Percentiles rank a stretch among this genome's conserved stretches.
These are phyloP conservation scores for Hydrochoerus hydrochaeris DNA, from an alignment of 2,113 vertebrate genomes.

Conservation along the genomic window DNA sequence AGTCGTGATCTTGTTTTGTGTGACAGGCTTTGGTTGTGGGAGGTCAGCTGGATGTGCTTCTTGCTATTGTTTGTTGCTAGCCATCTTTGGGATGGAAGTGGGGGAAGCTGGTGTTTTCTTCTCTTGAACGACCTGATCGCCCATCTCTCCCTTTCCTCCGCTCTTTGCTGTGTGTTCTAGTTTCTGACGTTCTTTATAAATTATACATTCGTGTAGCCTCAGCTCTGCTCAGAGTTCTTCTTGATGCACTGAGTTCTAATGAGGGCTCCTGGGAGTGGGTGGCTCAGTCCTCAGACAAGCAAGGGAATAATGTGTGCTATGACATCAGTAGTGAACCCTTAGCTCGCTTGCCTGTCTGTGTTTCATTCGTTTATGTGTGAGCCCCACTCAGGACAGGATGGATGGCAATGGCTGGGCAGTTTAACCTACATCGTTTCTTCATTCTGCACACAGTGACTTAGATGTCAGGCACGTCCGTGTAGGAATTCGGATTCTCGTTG, in stretches of 20 bases:
- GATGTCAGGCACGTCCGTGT: not conserved
- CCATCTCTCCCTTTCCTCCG: not conserved
- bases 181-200: constrained; percentile 76
- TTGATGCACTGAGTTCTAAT: constrained; percentile 67
- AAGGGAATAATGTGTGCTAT: not conserved
- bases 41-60: not conserved
- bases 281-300: constrained; percentile 59
- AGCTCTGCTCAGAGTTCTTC: constrained; percentile 50
- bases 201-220: constrained; percentile 68
- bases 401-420: fast-evolving
- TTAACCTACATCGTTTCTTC: not conserved
- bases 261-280: constrained; percentile 62
- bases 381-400: not conserved
- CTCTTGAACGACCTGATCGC: not conserved
- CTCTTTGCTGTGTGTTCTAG: constrained; percentile 52
- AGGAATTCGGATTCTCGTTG: not conserved
- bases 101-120: not conserved
- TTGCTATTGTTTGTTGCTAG: not conserved
- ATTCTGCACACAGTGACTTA: fast-evolving
- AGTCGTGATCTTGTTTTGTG: not conserved
- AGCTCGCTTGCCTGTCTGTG: not conserved
- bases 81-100: fast-evolving
- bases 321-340: not conserved
- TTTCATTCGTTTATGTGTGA: not conserved
- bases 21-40: not conserved